A percentile compares a stretch with the other conserved stretches of the same genome.
These are phyloP conservation scores for Halocaridina rubra DNA, from an alignment of 2,888 invertebrate genomes.

Conservation along the genomic window DNA sequence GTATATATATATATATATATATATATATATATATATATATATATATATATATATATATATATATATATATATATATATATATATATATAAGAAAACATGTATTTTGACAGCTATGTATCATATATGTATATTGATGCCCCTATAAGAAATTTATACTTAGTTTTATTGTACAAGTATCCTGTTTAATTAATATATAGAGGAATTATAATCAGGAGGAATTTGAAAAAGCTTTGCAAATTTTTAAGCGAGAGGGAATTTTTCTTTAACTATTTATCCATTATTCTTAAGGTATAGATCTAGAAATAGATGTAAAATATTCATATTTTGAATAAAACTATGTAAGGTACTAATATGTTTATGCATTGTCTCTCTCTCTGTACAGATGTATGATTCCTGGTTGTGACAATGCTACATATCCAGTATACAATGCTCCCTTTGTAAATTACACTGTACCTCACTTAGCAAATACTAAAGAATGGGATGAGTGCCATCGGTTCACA, in stretches of 20 bases:
- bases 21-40: neutral
- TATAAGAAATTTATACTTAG: too few species aligned
- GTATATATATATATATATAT: neutral
- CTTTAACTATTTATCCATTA: too few species aligned
- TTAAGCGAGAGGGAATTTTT: too few species aligned
- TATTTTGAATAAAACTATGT: too few species aligned
- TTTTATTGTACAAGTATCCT: too few species aligned
- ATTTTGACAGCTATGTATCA: neutral
- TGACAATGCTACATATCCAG: neutral
- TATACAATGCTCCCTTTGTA: neutral
- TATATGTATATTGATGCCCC: neutral
- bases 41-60: neutral
- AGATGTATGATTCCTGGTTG: neutral
- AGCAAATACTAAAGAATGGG: neutral
- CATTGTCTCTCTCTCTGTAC: neutral
- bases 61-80: neutral
- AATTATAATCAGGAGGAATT: too few species aligned
- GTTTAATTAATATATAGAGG: too few species aligned
- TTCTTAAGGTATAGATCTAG: too few species aligned
- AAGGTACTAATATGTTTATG: neutral
- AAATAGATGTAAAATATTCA: too few species aligned
- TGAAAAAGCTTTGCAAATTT: too few species aligned
- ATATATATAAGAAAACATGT: neutral
- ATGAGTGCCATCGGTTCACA: neutral
- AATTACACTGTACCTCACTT: neutral